Base-by-base conservation (phyloP, 2,113 vertebrate species). In the Rhadina sibilatrix region DNA sequence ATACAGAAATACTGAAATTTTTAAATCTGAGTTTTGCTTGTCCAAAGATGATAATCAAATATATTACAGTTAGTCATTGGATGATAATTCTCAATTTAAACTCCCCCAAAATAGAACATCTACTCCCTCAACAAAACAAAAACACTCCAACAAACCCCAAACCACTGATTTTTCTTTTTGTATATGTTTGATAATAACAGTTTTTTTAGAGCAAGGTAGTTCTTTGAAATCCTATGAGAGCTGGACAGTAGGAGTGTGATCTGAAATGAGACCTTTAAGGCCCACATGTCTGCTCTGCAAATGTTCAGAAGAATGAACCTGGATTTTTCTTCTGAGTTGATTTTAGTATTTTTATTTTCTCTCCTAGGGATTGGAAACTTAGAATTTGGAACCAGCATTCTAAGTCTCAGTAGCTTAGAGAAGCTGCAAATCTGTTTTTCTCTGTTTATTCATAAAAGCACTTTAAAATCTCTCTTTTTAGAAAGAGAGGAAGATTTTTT, bases 121-220 rank as follows among this genome's bases (percentile, higher is more conserved):
- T 7, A 24, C 7, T 4, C 42, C 3, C 13, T 6, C 13, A 28
- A 11, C 6, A 37, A 69, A 61, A 6, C 1, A 10, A 40, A 11
- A 24, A 10, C 2, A 4, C 21, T 9, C 17, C 44, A 38, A 18
- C 6, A 81, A 65, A 15, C 3, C 3, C 19, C 19, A 61, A 30
- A 23, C 11, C 15, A 25, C 15, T 77, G 16, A 7, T 82, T 22
- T 46, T 82, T 46, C 27, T 37, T 69, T 13, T 53, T 10, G 20
- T 49, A 5, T 33, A 1, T 57, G 15, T 69, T 53, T 46, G 25
- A 47, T 79, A 31, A 7, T 46, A 65, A 20, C 9, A 57, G 5
- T n/a, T 1, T 57, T 81, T 87, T 84, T 82, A 69, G 65, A 63
- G 50, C 33, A 27, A 30, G 8, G 4, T n/a, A 31, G 23, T 65